Base-by-base conservation (phyloP, 2,888 invertebrate species). In the Miltochrista miniata region DNA sequence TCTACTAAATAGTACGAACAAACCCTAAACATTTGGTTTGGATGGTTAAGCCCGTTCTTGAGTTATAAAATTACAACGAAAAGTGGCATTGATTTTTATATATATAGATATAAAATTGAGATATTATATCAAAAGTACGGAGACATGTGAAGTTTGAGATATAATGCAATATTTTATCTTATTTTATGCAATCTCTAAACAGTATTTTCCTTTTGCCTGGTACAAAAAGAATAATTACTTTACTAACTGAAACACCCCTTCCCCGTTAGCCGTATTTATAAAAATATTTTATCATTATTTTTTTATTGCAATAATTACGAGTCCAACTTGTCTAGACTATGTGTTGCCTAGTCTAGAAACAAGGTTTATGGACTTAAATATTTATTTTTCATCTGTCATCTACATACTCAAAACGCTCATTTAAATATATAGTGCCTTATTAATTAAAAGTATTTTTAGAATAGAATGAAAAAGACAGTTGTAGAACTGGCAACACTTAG, bases 141-240 rank as follows among this genome's bases (percentile, higher is more conserved):
- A n/a, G n/a, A n/a, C n/a, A n/a, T n/a, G n/a, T n/a, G n/a, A n/a
- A n/a, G n/a, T n/a, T n/a, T n/a, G n/a, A n/a, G n/a, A n/a, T n/a
- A n/a, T n/a, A n/a, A n/a, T n/a, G n/a, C n/a, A n/a, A n/a, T n/a
- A n/a, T n/a, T n/a, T n/a, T n/a, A n/a, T n/a, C n/a, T n/a, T n/a
- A n/a, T n/a, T n/a, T n/a, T n/a, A n/a, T n/a, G n/a, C n/a, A n/a
- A n/a, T n/a, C 18, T 24, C 18, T 5, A 24, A 9, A 3, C 14
- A 54, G 68, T 64, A 68, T 45, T 64, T 53, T 57, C 64, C 51
- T 57, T 65, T 65, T 65, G 64, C 48, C 7, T 52, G 8, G 10
- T 8, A 5, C 61, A 64, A 64, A 64, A 42, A 53, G 68, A 44
- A 48, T 15, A 7, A 38, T 57, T 60, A 64, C 64, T 57, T 30